Percentiles rank a stretch among this genome's conserved stretches.
Conservation (phyloP, 2,113 vertebrate genomes). For the Hyperoodon ampullatus region DNA sequence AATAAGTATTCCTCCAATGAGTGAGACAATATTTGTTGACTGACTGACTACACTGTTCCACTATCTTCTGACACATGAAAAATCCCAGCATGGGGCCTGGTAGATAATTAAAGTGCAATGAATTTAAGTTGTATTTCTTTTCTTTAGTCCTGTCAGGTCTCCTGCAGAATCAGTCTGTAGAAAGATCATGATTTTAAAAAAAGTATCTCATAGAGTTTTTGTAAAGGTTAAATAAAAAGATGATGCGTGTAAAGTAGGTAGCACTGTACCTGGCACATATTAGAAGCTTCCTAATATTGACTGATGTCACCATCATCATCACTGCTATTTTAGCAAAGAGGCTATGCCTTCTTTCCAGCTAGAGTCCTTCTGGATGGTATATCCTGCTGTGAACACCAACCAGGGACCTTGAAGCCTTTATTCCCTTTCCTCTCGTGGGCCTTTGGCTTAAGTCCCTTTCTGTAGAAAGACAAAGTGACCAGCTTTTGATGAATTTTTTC, state of each 20-base stretch:
- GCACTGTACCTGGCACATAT: not conserved
- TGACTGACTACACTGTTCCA: not conserved
- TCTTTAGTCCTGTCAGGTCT: not conserved
- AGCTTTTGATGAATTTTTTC: constrained; percentile 45
- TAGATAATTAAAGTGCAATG: not conserved
- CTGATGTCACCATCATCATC: not conserved
- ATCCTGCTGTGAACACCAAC: not conserved
- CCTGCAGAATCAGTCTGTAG: not conserved
- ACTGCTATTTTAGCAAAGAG: not conserved
- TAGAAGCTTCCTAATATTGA: not conserved
- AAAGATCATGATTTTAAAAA: not conserved
- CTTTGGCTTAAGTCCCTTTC: constrained; percentile 51
- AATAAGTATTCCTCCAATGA: not conserved
- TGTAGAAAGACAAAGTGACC: constrained; percentile 53
- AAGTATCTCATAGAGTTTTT: not conserved
- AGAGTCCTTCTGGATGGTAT: not conserved
- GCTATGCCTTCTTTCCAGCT: not conserved
- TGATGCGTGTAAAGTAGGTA: not conserved
- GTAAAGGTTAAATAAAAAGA: not conserved
- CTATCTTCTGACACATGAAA: not conserved
- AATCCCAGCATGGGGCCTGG: not conserved
- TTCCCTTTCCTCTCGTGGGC: constrained; percentile 18
- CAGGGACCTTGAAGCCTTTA: not conserved
- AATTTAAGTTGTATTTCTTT: not conserved
- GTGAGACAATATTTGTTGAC: not conserved